A percentile compares a stretch with the other conserved stretches of the same genome.
phyloP scores from a whole-genome alignment of 2,113 vertebrate genomes.

The Cynocephalus volans region DNA sequence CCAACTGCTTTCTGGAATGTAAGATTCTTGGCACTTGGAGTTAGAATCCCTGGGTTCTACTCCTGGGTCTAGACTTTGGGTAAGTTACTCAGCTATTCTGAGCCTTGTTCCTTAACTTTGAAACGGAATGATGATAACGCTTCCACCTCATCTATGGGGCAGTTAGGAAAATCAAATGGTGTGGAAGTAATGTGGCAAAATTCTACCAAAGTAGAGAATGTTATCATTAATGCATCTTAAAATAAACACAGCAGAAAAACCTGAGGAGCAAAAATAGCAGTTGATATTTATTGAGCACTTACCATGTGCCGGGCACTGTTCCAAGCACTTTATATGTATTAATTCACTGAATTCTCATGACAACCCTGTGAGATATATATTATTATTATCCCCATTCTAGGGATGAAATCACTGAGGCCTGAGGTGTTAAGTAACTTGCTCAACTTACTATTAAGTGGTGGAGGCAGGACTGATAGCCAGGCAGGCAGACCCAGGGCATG shows the following conservation, averaged over 20 bases:
- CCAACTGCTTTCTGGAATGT: background rate
- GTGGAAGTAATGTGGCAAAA: background rate
- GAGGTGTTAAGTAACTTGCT: background rate
- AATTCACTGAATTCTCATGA: background rate
- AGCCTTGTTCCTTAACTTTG: background rate
- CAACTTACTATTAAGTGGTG: rapidly evolving
- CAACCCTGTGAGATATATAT: background rate
- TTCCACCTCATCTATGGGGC: background rate
- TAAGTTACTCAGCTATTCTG: background rate
- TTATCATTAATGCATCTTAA: background rate
- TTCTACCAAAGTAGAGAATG: background rate
- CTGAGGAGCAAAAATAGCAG: background rate
- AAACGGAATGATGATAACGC: background rate
- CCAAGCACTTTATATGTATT: background rate
- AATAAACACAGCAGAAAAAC: constrained; percentile 62
- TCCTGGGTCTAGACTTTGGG: background rate
- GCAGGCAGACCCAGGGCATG: background rate
- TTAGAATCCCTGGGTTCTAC: background rate
- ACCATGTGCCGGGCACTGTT: background rate
- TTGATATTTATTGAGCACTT: constrained; percentile 60
- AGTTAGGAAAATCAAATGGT: constrained; percentile 1
- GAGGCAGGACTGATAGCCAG: background rate
- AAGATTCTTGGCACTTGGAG: background rate
- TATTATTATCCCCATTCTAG: background rate
- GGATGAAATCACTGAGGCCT: background rate